Percentiles rank a stretch among this genome's conserved stretches.
phyloP scores from a whole-genome alignment of 2,797 vertebrate species.

The Acipenser ruthenus region DNA sequence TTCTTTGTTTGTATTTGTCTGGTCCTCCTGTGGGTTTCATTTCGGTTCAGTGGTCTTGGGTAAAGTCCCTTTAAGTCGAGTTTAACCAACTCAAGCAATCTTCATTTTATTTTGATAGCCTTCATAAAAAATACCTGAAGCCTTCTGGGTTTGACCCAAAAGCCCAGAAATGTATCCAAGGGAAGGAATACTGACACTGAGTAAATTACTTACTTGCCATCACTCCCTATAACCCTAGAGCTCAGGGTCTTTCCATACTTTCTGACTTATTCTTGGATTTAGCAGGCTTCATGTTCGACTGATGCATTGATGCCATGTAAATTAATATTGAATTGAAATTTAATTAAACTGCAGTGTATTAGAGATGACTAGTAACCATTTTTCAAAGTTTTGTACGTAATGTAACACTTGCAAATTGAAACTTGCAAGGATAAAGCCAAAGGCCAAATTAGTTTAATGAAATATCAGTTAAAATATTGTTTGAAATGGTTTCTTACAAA shows the following conservation, averaged over 20 bases:
- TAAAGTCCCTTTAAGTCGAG: conserved; percentile 27
- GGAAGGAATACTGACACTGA: neutral
- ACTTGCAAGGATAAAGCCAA: too few relatives aligned
- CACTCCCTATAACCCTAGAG: neutral
- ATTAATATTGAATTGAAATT: too few relatives aligned
- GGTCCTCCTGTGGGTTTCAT: conserved; percentile 45
- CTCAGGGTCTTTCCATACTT: neutral
- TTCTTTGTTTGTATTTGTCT: conserved; percentile 38
- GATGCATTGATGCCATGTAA: too few relatives aligned
- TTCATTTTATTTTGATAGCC: neutral
- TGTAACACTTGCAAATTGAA: too few relatives aligned
- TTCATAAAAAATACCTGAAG: conserved; percentile 9
- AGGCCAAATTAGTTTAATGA: too few relatives aligned
- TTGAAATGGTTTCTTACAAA: too few relatives aligned
- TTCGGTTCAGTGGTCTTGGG: conserved; percentile 32
- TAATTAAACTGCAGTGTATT: too few relatives aligned
- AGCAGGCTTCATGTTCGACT: conserved; percentile 2
- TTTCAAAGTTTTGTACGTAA: too few relatives aligned
- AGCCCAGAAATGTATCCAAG: neutral
- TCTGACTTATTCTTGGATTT: neutral
- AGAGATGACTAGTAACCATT: too few relatives aligned
- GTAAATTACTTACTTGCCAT: neutral
- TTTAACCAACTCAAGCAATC: conserved; percentile 13
- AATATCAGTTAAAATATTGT: too few relatives aligned
- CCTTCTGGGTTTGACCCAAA: conserved; percentile 8